Base-by-base conservation (phyloP, 1,140 invertebrate species). In the Drosophila setifemur region DNA sequence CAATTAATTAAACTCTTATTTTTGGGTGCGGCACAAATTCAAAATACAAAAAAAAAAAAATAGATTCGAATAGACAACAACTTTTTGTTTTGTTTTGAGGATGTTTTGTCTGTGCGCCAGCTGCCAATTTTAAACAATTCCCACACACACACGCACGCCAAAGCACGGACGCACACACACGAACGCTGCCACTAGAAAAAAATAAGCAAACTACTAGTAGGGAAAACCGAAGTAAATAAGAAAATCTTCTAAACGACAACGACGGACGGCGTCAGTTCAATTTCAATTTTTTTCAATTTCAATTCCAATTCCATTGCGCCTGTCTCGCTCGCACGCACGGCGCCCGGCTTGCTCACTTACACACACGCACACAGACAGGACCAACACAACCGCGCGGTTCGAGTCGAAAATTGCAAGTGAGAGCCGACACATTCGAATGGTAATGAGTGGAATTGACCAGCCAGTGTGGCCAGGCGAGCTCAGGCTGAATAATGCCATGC, bases 41-140 rank as follows among this genome's bases (percentile, higher is more conserved):
- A 18, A 50, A 40, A 18, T 28, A 23, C 19, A 47, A 48, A 6
- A 44, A 28, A 29, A 39, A 37, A 45, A 21, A 64, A 49, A 42
- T 23, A 50, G 25, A 33, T 14, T 12, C 9, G 12, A 35, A 58
- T 58, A 35, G 16, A 23, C 11, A 21, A 11, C 60, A 64, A 52
- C 8, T 66, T 67, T 43, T 48, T 45, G 60, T 43, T 35, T 7
- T 31, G n/a, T 23, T 42, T 26, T 33, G 25, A 25, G 23, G 19
- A 47, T 37, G 47, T 33, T 31, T 12, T 63, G 57, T 64, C 55
- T 64, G 45, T 47, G 40, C 39, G 37, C 39, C 60, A 66, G 37
- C 57, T 61, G 61, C 63, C 63, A 50, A 67, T 67, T 67, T 66
- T 23, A 4, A 35, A 35, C 60, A 57, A 57, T 57, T 57, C 19